phyloP scores from a whole-genome alignment of 2,113 vertebrate species.

The Castor canadensis region DNA sequence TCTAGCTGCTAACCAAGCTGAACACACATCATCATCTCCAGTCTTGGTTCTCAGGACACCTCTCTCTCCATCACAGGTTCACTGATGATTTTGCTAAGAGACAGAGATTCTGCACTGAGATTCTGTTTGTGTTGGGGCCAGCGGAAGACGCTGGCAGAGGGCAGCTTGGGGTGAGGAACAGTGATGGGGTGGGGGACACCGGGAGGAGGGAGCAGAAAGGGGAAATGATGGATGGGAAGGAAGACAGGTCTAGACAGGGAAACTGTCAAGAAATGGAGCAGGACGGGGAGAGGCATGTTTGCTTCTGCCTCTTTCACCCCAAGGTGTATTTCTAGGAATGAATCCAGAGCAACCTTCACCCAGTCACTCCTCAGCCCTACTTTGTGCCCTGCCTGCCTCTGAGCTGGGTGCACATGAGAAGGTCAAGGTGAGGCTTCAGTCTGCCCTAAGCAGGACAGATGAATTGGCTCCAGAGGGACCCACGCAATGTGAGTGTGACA shows the following conservation, averaged over 20 bases:
- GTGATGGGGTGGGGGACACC: background rate
- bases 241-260: background rate
- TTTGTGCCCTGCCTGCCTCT: background rate
- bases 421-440: background rate
- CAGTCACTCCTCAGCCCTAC: background rate
- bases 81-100: background rate
- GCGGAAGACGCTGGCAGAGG: background rate
- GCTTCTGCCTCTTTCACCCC: background rate
- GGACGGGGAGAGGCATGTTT: accelerated
- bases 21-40: accelerated
- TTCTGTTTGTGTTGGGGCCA: background rate
- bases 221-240: slow-evolving; percentile 54
- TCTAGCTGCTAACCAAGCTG: background rate
- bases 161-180: background rate
- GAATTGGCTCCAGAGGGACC: background rate
- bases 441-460: background rate
- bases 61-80: background rate
- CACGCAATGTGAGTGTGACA: accelerated
- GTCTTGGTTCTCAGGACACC: background rate
- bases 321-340: accelerated
- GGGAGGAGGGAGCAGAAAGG: background rate
- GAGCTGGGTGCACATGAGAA: background rate
- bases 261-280: background rate
- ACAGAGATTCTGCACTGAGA: no score
- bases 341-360: background rate